Conservation (phyloP, 2,797 vertebrate species). For the Microctenopoma steveboyesi region DNA sequence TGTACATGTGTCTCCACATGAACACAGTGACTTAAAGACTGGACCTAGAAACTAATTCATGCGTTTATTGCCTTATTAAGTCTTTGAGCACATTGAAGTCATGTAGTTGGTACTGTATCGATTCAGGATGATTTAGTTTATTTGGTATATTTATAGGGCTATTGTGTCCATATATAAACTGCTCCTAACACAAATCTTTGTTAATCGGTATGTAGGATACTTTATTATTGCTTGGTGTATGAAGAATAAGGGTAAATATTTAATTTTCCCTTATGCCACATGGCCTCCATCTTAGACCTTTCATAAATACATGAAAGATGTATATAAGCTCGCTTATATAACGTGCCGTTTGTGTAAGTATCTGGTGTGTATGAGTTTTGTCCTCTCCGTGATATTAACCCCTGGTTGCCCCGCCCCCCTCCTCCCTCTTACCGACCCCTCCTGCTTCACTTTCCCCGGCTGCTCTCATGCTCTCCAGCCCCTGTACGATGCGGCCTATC, state of each 20-base stretch:
- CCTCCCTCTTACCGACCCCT: constrained; percentile 39
- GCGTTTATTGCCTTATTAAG: neutral
- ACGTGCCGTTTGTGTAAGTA: constrained; percentile 14
- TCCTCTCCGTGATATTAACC: constrained; percentile 77
- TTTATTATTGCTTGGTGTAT: constrained; percentile 4
- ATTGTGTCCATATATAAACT: neutral
- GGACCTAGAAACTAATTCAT: neutral
- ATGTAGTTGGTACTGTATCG: neutral
- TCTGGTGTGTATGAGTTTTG: constrained; percentile 52
- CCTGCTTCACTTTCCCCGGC: constrained; percentile 35
- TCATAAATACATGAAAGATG: constrained; percentile 44
- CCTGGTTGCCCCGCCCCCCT: constrained; percentile 54
- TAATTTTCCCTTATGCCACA: neutral
- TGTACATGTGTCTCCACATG: neutral
- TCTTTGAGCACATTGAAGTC: constrained; percentile 8
- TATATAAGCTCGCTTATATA: constrained; percentile 29
- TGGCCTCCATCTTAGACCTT: constrained; percentile 20
- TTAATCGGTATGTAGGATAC: neutral
- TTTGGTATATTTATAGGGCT: neutral
- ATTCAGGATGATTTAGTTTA: neutral
- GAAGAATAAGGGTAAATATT: neutral
- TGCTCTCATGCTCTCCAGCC: constrained; percentile 84
- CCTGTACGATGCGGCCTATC: constrained; percentile 96
- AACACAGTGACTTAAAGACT: neutral
- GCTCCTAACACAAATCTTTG: neutral